Conservation (phyloP, 2,888 invertebrate genomes). For the Itoplectis maculator region DNA sequence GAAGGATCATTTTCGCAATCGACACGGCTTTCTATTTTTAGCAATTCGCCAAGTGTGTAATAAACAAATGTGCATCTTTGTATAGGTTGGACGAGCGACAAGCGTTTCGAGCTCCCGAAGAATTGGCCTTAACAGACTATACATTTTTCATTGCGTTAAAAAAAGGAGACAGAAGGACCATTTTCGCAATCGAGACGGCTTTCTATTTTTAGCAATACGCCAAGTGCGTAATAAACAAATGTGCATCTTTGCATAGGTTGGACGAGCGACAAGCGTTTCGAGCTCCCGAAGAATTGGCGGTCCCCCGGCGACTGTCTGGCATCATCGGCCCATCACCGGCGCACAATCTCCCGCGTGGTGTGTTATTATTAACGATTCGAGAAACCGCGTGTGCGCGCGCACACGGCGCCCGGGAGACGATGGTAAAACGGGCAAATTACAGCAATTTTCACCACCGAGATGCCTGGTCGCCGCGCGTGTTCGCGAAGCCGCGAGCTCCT, state of each 20-base stretch:
- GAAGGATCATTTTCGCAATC: too few species aligned
- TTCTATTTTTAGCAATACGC: neutral
- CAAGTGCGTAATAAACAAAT: neutral
- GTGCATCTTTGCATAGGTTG: neutral
- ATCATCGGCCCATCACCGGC: neutral
- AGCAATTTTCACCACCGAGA: conserved; percentile 75
- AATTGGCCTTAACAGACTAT: too few species aligned
- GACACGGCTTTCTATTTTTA: too few species aligned
- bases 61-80: neutral
- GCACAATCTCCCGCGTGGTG: conserved; percentile 17
- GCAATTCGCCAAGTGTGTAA: neutral
- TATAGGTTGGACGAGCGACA: neutral
- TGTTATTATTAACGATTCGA: conserved; percentile 73
- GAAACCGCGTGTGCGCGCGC: conserved; percentile 67
- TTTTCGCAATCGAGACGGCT: neutral
- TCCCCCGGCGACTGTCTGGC: conserved; percentile 2
- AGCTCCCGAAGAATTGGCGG: conserved; percentile 13
- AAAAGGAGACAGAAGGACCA: too few species aligned
- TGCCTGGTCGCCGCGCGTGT: conserved; percentile 38
- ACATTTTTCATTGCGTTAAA: too few species aligned
- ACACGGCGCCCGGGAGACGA: conserved; percentile 69
- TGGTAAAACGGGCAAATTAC: conserved; percentile 77
- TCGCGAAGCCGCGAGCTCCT: conserved; percentile 8
- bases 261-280: neutral
- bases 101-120: neutral